Evolutionary conservation across 2,797 vertebrate species (phyloP), one percentile per base, ranked within the genome.

Genomic region (Epinephelus coioides): DNA sequence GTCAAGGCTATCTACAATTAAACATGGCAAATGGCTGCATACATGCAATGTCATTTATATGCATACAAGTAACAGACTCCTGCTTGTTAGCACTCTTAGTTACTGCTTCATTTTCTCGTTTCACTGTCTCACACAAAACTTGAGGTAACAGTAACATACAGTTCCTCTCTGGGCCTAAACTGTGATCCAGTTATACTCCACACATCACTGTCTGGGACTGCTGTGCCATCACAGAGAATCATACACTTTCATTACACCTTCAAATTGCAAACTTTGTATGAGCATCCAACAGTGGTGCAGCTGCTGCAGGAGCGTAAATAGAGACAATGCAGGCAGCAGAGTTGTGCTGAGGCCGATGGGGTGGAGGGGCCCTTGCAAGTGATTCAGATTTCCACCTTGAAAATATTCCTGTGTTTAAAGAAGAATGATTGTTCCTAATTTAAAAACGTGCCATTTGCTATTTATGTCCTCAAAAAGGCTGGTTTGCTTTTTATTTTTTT

Each of bases 191-290:
- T 46, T 30, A 38, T 34, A 38, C 19, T 55, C 49, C 17, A 34
- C 30, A 34, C 30, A 34, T 34, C 30, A 57, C 51, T 53, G 51
- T 53, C 14, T 47, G 21, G 6, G 13, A 0, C 27, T 65, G 14
- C 47, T 64, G 46, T 17, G 7, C 30, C 30, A 30, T 30, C 30
- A 30, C 43, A 64, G 18, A 55, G 27, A 63, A 62, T 78, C 10
- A 69, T 30, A 74, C 69, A 76, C 12, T 55, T 63, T 61, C 55
- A 49, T 70, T 51, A 50, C 51, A 63, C 59, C 27, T 6, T 70
- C 19, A 43, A 71, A 54, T 23, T 38, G 1, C 62, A 74, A 77
- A 73, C 65, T 50, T 49, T 69, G 47, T 9, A 13, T 65, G 27
- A 73, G 40, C 1, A 46, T 56, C 23, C n/a, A 68, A 51, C 38